Percentiles rank a stretch among this genome's conserved stretches.
These are phyloP conservation scores for Hydroisotoma schaefferi DNA, from an alignment of 2,888 invertebrate genomes.

Conservation along the genomic window DNA sequence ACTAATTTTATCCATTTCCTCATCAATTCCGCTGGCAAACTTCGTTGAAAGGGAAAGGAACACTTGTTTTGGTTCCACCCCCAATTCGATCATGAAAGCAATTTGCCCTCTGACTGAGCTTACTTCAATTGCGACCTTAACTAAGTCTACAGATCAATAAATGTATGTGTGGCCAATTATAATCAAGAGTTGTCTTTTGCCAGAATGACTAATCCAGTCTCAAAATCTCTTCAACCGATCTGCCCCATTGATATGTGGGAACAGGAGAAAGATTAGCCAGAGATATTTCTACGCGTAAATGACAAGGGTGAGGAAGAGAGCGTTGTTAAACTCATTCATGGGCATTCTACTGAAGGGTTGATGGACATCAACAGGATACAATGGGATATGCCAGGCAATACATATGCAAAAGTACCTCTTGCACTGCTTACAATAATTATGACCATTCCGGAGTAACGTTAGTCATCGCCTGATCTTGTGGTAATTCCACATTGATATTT, in stretches of 20 bases:
- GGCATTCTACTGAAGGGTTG: constrained; percentile 1
- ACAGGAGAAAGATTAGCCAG: not conserved
- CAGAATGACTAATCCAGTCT: constrained; percentile 1
- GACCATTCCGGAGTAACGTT: not conserved
- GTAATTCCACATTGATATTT: no score
- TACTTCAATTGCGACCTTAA: not conserved
- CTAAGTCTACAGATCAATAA: not conserved
- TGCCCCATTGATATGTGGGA: no score
- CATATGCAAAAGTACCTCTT: constrained; percentile 1
- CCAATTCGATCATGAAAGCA: not conserved
- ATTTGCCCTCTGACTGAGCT: not conserved
- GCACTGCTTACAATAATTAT: not conserved
- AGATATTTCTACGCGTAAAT: not conserved
- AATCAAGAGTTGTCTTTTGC: constrained; percentile 3
- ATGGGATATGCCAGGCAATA: no score
- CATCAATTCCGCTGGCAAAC: no score
- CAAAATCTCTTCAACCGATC: not conserved
- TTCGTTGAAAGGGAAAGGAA: not conserved
- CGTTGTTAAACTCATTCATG: not conserved
- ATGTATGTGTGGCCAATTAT: not conserved
- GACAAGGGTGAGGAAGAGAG: no score
- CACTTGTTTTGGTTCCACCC: not conserved
- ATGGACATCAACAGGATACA: constrained; percentile 3
- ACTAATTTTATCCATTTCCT: no score
- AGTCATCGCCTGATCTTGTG: no score